Evolutionary conservation across 2,113 vertebrate species (phyloP).

Genomic region (Bubalus kerabau): DNA sequence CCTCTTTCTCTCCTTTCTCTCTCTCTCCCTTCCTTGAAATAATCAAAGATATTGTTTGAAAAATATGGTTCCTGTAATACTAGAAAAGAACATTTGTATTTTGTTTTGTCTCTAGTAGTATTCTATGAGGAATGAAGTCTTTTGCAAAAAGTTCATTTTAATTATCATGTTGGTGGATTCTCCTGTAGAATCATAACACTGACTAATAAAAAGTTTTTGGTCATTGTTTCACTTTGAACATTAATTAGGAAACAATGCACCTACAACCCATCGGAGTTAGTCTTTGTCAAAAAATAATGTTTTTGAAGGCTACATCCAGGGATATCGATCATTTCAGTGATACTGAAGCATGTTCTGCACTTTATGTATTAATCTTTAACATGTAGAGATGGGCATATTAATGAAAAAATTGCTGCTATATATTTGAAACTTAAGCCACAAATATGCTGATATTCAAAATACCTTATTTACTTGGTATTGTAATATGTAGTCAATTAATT

Average conservation of each 20-base stretch:
- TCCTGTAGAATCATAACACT: not conserved
- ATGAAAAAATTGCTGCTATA: not conserved
- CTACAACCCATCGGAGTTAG: not conserved
- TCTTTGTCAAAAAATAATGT: not conserved
- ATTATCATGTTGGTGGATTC: not conserved
- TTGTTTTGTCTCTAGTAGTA: not conserved
- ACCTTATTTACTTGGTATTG: not conserved
- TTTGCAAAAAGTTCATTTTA: not conserved
- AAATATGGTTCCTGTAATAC: not conserved
- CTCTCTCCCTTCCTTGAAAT: not conserved
- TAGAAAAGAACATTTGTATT: not conserved
- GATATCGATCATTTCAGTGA: not conserved
- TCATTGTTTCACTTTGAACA: not conserved
- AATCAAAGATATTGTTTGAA: not conserved
- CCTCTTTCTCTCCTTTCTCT: not conserved
- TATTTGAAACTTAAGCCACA: not conserved
- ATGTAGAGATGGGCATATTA: not conserved
- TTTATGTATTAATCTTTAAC: not conserved
- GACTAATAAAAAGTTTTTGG: not conserved
- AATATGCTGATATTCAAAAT: not conserved
- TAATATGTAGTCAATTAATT: not conserved
- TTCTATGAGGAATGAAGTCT: not conserved
- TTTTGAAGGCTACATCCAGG: not conserved
- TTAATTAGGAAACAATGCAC: not conserved
- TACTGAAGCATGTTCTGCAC: not conserved